Conservation (phyloP, 2,888 invertebrate genomes). For the Teinopalpus imperialis region DNA sequence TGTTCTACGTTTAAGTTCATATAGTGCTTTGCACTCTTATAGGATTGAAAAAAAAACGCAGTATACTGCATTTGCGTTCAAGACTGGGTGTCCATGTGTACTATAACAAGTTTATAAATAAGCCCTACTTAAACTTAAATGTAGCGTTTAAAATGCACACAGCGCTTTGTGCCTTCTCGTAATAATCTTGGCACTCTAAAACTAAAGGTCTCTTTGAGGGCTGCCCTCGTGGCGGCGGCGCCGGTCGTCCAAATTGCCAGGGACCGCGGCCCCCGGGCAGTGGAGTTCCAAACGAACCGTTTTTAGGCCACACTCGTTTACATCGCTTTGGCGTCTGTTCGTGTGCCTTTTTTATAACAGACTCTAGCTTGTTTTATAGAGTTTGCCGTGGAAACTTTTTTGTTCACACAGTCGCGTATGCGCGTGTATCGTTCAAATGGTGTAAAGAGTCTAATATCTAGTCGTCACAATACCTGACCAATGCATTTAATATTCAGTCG, state of each 20-base stretch:
- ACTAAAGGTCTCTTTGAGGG: constrained; percentile 12
- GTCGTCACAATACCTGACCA: too few species aligned
- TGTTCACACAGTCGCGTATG: not conserved
- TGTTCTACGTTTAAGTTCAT: too few species aligned
- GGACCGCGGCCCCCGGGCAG: constrained; percentile 3
- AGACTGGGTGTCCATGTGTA: too few species aligned
- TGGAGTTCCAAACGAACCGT: not conserved
- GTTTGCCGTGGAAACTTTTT: not conserved
- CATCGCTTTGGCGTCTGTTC: not conserved
- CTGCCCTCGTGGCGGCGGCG: not conserved
- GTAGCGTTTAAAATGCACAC: not conserved
- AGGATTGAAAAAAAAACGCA: too few species aligned
- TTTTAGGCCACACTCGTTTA: not conserved
- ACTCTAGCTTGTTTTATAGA: not conserved
- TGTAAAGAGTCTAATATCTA: too few species aligned
- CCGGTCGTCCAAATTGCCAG: not conserved
- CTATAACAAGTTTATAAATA: too few species aligned
- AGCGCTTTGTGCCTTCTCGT: not conserved
- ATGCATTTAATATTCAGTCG: too few species aligned
- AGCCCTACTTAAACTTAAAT: too few species aligned
- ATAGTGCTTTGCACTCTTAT: too few species aligned
- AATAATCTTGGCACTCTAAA: constrained; percentile 3
- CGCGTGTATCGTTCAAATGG: too few species aligned
- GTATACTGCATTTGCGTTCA: too few species aligned
- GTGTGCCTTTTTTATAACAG: not conserved